phyloP scores from a whole-genome alignment of 2,888 invertebrate genomes.

The Malthinus seriepunctatus region DNA sequence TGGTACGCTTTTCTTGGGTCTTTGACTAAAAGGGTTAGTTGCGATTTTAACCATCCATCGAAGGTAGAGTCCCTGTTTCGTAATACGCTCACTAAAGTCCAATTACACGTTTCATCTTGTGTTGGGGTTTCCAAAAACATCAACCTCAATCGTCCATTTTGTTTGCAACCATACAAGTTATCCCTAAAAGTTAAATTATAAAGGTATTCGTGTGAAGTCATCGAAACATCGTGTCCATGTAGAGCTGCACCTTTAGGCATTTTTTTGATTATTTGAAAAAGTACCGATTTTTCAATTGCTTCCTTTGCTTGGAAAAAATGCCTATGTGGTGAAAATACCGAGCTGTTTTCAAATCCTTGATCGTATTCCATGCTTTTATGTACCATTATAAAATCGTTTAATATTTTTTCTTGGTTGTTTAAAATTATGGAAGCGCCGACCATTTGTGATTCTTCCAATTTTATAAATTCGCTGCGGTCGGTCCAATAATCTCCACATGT shows the following conservation, averaged over 20 bases:
- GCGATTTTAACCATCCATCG: slow-evolving; percentile 52
- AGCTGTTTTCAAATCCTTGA: slow-evolving; percentile 40
- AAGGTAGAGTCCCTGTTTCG: slow-evolving; percentile 38
- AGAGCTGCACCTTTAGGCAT: slow-evolving; percentile 77
- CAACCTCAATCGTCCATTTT: slow-evolving; percentile 35
- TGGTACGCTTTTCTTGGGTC: slow-evolving; percentile 58
- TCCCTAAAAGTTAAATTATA: slow-evolving; percentile 63
- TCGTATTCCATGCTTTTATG: slow-evolving; percentile 44
- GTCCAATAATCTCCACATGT: slow-evolving; percentile 26
- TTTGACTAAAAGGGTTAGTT: slow-evolving; percentile 61
- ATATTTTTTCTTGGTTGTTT: slow-evolving; percentile 39
- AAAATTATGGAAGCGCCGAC: slow-evolving; percentile 31
- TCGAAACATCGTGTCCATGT: slow-evolving; percentile 69
- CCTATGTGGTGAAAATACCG: slow-evolving; percentile 62
- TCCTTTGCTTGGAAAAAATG: slow-evolving; percentile 66
- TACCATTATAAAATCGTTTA: slow-evolving; percentile 39
- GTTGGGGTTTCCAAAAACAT: slow-evolving; percentile 42
- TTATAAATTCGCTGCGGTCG: slow-evolving; percentile 23
- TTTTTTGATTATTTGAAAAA: slow-evolving; percentile 65
- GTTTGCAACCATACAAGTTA: slow-evolving; percentile 59
- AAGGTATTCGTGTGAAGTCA: slow-evolving; percentile 63
- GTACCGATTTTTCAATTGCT: slow-evolving; percentile 62
- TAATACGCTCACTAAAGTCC: slow-evolving; percentile 56
- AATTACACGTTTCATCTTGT: slow-evolving; percentile 41
- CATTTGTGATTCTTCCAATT: slow-evolving; percentile 10